phyloP scores from a whole-genome alignment of 1,140 invertebrate species.

The Coptotermes formosanus region DNA sequence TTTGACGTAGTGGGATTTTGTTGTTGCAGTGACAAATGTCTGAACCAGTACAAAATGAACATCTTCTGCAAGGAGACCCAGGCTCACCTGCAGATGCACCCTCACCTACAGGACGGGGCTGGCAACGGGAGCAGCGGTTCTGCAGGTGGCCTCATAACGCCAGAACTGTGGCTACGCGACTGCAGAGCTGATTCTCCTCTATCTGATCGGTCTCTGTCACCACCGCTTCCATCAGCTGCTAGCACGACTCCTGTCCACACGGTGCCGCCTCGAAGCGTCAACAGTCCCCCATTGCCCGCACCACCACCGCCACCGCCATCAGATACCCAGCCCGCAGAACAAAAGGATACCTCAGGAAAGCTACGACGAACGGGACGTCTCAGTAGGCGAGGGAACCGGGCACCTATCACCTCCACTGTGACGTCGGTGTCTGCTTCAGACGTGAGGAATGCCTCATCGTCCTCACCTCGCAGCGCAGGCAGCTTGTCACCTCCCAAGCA shows the following conservation, averaged over 20 bases:
- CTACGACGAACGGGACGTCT: background rate
- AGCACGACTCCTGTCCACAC: conserved; percentile 39
- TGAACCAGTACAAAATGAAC: conserved; percentile 95
- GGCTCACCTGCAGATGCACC: conserved; percentile 81
- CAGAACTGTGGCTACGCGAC: conserved; percentile 81
- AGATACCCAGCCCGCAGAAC: background rate
- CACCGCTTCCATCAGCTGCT: conserved; percentile 44
- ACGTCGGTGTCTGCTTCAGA: conserved; percentile 34
- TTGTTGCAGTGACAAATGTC: conserved; percentile 79
- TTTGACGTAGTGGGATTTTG: background rate
- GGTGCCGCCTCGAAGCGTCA: conserved; percentile 27
- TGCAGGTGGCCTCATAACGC: conserved; percentile 70
- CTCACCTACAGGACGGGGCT: conserved; percentile 56
- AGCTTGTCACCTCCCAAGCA: background rate
- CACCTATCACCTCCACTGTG: conserved; percentile 33
- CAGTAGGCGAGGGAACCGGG: background rate
- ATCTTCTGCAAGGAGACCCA: conserved; percentile 90
- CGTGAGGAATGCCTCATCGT: background rate
- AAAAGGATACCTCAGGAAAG: background rate
- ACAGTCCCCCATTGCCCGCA: conserved; percentile 21
- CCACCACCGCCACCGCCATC: background rate
- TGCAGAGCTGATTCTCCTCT: conserved; percentile 66
- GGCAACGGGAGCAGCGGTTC: conserved; percentile 38
- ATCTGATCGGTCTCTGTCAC: conserved; percentile 42
- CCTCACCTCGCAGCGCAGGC: background rate